These are phyloP conservation scores for Cordilura impudica DNA, from an alignment of 2,888 invertebrate genomes.

Conservation along the genomic window DNA sequence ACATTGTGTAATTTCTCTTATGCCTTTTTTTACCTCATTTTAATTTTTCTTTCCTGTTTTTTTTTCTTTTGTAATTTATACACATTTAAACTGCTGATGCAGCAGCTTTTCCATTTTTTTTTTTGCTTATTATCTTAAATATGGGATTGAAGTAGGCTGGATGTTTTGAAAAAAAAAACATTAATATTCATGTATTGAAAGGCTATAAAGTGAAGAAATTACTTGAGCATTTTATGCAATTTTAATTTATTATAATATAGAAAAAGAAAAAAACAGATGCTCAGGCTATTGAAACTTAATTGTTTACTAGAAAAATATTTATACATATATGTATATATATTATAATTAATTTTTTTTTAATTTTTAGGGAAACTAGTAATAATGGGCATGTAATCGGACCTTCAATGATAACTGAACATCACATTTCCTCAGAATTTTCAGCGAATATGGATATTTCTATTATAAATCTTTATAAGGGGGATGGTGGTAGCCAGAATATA, in stretches of 20 bases:
- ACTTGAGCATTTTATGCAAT: conserved; percentile 23
- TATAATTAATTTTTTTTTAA: too few species aligned
- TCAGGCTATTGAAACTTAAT: conserved; percentile 11
- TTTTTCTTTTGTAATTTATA: neutral
- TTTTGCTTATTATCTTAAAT: conserved; percentile 1
- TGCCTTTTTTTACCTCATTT: conserved; percentile 37
- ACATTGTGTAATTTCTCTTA: conserved; percentile 31
- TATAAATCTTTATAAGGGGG: too few species aligned
- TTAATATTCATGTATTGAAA: conserved; percentile 12
- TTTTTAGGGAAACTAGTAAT: too few species aligned
- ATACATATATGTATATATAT: too few species aligned
- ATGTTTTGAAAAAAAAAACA: neutral
- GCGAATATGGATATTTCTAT: too few species aligned
- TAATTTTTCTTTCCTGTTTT: conserved; percentile 1
- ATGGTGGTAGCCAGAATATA: too few species aligned
- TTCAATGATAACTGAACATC: too few species aligned
- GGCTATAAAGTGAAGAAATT: neutral
- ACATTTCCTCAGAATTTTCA: too few species aligned
- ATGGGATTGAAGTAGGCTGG: neutral
- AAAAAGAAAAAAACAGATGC: conserved; percentile 7
- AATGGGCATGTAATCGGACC: too few species aligned
- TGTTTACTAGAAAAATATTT: conserved; percentile 16
- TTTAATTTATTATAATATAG: conserved; percentile 28
- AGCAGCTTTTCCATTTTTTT: conserved; percentile 32
- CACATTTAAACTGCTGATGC: conserved; percentile 33